phyloP scores from a whole-genome alignment of 53 echinoderm and acorn worm genomes.

The Glandiceps talaboti region DNA sequence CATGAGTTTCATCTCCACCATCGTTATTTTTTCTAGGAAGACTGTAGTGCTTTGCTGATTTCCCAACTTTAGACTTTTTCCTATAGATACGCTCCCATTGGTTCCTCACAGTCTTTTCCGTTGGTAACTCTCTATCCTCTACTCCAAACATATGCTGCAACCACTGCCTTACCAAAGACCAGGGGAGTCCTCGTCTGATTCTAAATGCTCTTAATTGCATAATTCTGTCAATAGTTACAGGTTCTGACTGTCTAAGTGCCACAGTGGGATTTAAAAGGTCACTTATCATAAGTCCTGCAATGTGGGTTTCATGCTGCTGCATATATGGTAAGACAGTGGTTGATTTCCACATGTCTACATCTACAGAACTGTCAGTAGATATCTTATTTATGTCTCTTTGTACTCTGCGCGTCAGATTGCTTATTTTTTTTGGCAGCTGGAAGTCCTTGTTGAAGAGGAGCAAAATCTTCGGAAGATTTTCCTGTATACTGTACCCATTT shows the following conservation, averaged over 20 bases:
- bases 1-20: too few species aligned
- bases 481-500: neutral
- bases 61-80: neutral
- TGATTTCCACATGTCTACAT: neutral
- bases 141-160: neutral
- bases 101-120: neutral
- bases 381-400: neutral
- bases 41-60: neutral
- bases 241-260: neutral
- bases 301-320: neutral
- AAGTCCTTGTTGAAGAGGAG: neutral
- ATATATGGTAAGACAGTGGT: neutral
- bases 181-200: neutral
- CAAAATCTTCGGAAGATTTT: neutral
- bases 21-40: neutral
- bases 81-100: neutral
- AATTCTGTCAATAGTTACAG: neutral
- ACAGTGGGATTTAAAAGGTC: neutral
- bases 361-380: neutral
- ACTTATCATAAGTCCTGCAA: neutral
- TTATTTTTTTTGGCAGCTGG: neutral
- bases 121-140: neutral
- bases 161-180: neutral
- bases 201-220: neutral
- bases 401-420: neutral